Evolutionary conservation across 2,113 vertebrate genomes (phyloP).

Genomic region (Hirundichthys speculiger): DNA sequence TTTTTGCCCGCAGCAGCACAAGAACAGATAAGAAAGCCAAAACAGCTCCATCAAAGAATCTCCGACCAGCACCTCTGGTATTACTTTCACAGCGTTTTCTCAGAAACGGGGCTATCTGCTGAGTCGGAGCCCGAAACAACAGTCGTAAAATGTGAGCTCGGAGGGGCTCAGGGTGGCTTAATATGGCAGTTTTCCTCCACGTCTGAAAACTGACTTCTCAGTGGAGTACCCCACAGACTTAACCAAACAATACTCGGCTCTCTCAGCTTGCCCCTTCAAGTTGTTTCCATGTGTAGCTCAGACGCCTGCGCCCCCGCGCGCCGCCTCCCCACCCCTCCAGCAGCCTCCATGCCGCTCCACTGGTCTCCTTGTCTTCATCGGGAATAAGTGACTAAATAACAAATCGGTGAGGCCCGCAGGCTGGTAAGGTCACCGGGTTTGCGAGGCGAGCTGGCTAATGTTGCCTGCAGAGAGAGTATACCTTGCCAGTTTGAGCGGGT

Average conservation of each 20-base stretch:
- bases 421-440: slow-evolving; percentile 76
- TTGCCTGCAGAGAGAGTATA: slow-evolving; percentile 67
- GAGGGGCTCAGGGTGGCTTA: slow-evolving; percentile 55
- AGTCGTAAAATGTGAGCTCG: slow-evolving; percentile 63
- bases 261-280: slow-evolving; percentile 62
- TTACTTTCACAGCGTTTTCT: slow-evolving; percentile 29
- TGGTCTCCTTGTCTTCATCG: slow-evolving; percentile 48
- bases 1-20: slow-evolving; percentile 7
- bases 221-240: slow-evolving; percentile 61
- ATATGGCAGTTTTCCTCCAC: slow-evolving; percentile 46
- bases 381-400: slow-evolving; percentile 74
- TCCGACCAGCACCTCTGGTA: slow-evolving; percentile 9
- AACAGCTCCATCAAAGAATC: slow-evolving; percentile 18
- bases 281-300: slow-evolving; percentile 62
- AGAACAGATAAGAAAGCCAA: slow-evolving; percentile 43
- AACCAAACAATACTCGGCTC: slow-evolving; percentile 58
- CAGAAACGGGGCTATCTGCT: slow-evolving; percentile 47
- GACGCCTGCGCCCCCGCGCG: slow-evolving; percentile 7
- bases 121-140: slow-evolving; percentile 45
- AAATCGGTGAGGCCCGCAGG: slow-evolving; percentile 41
- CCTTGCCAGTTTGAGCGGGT: slow-evolving; percentile 62
- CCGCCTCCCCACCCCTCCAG: slow-evolving; percentile 21
- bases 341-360: slow-evolving; percentile 8
- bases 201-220: slow-evolving; percentile 41
- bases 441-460: slow-evolving; percentile 64